A percentile compares a stretch with the other conserved stretches of the same genome.
Evolutionary conservation across 2,797 vertebrate species (phyloP).

Genomic region (Coccyzus lansbergi): DNA sequence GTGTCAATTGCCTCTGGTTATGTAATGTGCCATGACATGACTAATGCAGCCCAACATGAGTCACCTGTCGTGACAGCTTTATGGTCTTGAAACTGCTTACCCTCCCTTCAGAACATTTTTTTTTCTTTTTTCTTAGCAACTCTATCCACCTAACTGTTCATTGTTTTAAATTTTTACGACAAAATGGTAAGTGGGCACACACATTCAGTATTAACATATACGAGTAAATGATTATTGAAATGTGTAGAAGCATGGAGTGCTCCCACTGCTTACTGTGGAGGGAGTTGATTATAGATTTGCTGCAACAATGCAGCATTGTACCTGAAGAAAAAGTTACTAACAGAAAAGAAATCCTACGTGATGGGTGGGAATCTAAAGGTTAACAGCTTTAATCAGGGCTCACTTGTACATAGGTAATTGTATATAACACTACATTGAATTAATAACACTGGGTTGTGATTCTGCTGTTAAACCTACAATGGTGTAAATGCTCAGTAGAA

Average conservation of each 20-base stretch:
- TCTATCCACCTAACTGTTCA: not conserved
- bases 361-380: not conserved
- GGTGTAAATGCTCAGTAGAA: not conserved
- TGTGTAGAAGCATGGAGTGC: not conserved
- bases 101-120: not conserved
- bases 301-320: not conserved
- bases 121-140: not conserved
- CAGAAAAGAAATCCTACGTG: not conserved
- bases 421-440: fast-evolving
- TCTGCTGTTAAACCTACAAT: not conserved
- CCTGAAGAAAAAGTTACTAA: not conserved
- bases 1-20: slow-evolving; percentile 59
- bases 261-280: not conserved
- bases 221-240: not conserved
- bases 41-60: slow-evolving; percentile 46
- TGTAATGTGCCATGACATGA: slow-evolving; percentile 45
- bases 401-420: not conserved
- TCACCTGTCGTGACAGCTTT: slow-evolving; percentile 59
- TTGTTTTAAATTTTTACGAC: not conserved
- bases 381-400: not conserved
- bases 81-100: not conserved
- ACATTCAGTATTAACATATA: not conserved
- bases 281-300: not conserved
- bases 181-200: not conserved
- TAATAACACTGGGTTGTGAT: not conserved